Evolutionary conservation across 1,140 invertebrate species (phyloP).

Genomic region (Zophobas atratus): DNA sequence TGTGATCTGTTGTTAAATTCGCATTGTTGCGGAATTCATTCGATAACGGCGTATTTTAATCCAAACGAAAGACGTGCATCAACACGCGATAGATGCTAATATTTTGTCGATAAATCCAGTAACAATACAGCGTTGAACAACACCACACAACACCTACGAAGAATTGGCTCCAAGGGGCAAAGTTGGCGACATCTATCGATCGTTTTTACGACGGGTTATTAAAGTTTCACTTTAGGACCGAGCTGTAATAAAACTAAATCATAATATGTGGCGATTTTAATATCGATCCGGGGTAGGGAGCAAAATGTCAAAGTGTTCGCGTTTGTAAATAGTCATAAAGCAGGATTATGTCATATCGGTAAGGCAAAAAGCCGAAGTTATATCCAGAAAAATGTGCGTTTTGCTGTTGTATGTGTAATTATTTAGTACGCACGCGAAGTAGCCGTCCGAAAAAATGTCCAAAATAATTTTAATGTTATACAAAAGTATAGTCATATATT

Average conservation of each 20-base stretch:
- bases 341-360: conserved; percentile 42
- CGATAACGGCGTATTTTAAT: too few relatives aligned
- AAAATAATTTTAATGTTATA: too few relatives aligned
- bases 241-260: conserved; percentile 16
- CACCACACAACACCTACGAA: too few relatives aligned
- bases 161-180: neutral
- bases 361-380: conserved; percentile 34
- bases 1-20: too few relatives aligned
- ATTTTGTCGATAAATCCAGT: too few relatives aligned
- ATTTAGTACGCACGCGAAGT: conserved; percentile 40
- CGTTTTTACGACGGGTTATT: neutral
- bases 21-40: too few relatives aligned
- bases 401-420: conserved; percentile 44
- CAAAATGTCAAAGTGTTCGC: conserved; percentile 36
- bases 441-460: conserved; percentile 12
- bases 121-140: too few relatives aligned
- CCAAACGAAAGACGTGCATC: too few relatives aligned
- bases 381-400: conserved; percentile 37
- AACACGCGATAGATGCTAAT: too few relatives aligned
- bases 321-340: conserved; percentile 42
- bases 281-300: conserved; percentile 17
- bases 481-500: too few relatives aligned
- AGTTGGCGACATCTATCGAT: conserved; percentile 8
- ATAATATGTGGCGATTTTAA: conserved; percentile 31
- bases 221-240: neutral